Evolutionary conservation across 2,797 vertebrate species (phyloP), one percentile per base, ranked within the genome.

Genomic region (Ispidina lecontei): DNA sequence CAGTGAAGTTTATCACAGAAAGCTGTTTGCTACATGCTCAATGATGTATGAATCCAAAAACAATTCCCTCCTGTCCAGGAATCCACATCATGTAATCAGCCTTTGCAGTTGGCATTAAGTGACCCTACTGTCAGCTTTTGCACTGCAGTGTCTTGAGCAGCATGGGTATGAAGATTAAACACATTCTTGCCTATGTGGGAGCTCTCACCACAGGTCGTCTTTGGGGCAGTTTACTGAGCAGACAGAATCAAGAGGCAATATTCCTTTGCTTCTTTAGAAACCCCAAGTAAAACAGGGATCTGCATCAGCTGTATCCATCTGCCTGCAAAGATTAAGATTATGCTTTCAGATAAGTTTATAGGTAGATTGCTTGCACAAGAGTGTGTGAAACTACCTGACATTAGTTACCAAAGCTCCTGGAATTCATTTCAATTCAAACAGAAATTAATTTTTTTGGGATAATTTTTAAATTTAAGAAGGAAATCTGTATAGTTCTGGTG

Each of bases 31-130:
- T 63, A 20, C 76, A 14, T 51, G 47, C 39, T 85, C 84, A 41
- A 21, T 77, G 62, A 74, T 80, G 65, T 89, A 83, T 88, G 83
- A 89, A 80, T 37, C 77, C 84, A 65, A 62, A 88, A 71, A 84
- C 91, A 93, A 71, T 86, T 90, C 73, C 73, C 58, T 46, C 56
- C 69, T 88, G 47, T 55, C 73, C 62, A 41, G 69, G 58, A 47
- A 44, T 47, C 62, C 60, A 1, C 58, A 13, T 73, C 49, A 6
- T 59, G 70, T 76, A 84, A 76, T 84, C 78, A 80, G 67, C 65
- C 79, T 84, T 68, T 80, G 76, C 76, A 80, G 60, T 64, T 73
- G 89, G 86, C 47, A 65, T 55, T 54, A 41, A 69, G 52, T 69
- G 79, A 78, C 59, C 59, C 56, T 63, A 7, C 63, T 60, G 78